Evolutionary conservation across 2,797 vertebrate genomes (phyloP).

Genomic region (Cyprinodon diabolis): DNA sequence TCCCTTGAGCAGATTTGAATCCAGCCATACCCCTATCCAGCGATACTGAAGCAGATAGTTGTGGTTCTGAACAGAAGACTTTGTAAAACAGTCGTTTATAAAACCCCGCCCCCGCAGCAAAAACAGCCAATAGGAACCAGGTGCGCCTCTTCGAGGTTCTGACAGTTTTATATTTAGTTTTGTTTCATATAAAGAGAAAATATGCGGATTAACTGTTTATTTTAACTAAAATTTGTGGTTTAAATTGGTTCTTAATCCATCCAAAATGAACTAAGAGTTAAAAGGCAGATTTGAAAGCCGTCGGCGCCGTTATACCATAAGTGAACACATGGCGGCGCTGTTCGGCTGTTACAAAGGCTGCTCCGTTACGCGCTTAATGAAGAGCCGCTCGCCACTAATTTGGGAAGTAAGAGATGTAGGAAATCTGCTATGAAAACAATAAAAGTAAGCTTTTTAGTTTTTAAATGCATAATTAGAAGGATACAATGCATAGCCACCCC

Average conservation of each 20-base stretch:
- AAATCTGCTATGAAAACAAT: background rate
- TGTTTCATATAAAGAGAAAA: background rate
- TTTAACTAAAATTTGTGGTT: background rate
- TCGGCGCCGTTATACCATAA: background rate
- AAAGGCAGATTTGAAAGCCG: background rate
- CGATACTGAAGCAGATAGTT: constrained; percentile 62
- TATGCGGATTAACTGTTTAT: background rate
- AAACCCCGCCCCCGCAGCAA: constrained; percentile 49
- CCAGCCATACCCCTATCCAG: constrained; percentile 68
- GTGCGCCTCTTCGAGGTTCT: constrained; percentile 56
- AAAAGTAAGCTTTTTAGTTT: background rate
- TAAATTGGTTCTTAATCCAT: background rate
- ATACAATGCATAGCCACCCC: background rate
- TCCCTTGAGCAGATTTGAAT: constrained; percentile 42
- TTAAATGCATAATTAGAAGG: background rate
- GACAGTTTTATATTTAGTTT: constrained; percentile 4
- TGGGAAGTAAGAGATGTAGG: background rate
- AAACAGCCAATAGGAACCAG: constrained; percentile 57
- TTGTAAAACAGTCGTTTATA: constrained; percentile 57
- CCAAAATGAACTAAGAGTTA: no score
- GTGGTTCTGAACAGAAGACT: constrained; percentile 53
- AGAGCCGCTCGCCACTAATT: no score
- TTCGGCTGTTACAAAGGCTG: constrained; percentile 21
- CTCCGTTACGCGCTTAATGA: background rate
- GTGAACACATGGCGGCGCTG: constrained; percentile 61